These are phyloP conservation scores for Patella caerulea DNA, from an alignment of 2,888 invertebrate species.

Conservation along the genomic window DNA sequence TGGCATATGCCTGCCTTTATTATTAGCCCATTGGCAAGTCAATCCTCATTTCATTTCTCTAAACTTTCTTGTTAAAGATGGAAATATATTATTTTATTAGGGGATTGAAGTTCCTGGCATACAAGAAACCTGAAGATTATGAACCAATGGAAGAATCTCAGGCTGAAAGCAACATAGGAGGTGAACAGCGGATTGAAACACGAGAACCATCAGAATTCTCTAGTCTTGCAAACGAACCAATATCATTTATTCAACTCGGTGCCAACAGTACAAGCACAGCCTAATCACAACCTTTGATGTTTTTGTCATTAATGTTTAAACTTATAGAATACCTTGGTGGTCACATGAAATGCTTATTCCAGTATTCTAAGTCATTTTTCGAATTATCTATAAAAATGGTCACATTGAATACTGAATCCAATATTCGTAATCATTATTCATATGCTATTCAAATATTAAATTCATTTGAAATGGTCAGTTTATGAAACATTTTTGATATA, in stretches of 20 bases:
- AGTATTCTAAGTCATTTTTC: neutral
- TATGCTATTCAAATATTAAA: too few species aligned
- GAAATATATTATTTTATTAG: conserved; percentile 32
- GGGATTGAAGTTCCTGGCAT: conserved; percentile 51
- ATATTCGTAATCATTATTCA: too few species aligned
- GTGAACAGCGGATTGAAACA: neutral
- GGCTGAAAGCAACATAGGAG: neutral
- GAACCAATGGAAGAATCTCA: conserved; percentile 47
- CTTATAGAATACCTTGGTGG: neutral
- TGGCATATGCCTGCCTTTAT: too few species aligned
- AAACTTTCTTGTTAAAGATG: too few species aligned
- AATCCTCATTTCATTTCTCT: too few species aligned
- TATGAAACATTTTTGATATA: too few species aligned
- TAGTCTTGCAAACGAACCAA: conserved; percentile 34
- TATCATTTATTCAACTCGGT: conserved; percentile 38
- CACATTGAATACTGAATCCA: too few species aligned
- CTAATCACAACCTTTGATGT: neutral
- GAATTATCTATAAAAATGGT: neutral
- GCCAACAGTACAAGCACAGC: neutral
- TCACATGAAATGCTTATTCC: neutral
- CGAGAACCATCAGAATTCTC: conserved; percentile 18
- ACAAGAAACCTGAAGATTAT: conserved; percentile 46
- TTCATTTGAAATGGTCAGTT: too few species aligned
- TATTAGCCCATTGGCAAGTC: too few species aligned
- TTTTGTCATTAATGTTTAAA: neutral